Conservation (phyloP, 2,113 vertebrate species). For the Amazona vittata region DNA sequence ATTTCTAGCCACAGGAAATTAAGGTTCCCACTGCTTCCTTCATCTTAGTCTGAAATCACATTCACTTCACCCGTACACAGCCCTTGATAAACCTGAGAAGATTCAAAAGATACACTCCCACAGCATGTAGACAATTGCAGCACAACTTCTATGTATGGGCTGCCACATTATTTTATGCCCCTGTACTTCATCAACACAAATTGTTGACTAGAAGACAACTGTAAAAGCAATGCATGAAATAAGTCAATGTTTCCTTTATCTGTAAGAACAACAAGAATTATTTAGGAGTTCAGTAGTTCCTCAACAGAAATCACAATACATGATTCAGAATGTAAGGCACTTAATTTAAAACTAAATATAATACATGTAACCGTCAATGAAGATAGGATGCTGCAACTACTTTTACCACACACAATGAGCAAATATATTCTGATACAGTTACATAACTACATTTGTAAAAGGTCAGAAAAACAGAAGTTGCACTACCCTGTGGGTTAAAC, state of each 20-base stretch:
- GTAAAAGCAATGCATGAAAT: background rate
- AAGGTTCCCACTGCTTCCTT: background rate
- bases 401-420: background rate
- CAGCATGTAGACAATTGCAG: background rate
- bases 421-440: background rate
- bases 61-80: background rate
- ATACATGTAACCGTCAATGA: background rate
- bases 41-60: background rate
- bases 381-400: background rate
- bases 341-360: background rate
- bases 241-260: background rate
- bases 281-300: background rate
- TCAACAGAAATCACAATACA: background rate
- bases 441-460: background rate
- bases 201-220: background rate
- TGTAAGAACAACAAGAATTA: background rate
- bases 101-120: background rate
- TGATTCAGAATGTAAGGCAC: background rate
- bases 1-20: background rate
- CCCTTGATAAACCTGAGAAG: background rate
- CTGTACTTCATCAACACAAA: background rate
- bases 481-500: conserved; percentile 69
- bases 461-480: background rate
- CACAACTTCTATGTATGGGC: background rate
- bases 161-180: background rate